These are phyloP conservation scores for Hemicrepidius hirtus DNA, from an alignment of 2,888 invertebrate genomes.

Conservation along the genomic window DNA sequence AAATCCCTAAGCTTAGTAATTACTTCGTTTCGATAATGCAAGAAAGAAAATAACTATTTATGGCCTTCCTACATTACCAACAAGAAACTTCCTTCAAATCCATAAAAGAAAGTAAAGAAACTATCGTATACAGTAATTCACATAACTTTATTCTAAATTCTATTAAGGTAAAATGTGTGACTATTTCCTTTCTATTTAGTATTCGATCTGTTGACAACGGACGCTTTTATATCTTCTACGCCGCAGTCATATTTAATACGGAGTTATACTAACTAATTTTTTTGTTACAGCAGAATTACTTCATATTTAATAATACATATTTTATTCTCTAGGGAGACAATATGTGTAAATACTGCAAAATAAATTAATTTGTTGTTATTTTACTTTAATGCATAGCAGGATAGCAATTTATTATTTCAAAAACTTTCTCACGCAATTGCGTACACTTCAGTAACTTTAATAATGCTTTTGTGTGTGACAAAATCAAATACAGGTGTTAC, in stretches of 20 bases:
- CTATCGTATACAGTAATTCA: background rate
- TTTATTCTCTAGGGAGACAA: slow-evolving; percentile 18
- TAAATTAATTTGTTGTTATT: background rate
- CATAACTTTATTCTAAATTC: background rate
- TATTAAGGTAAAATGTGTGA: background rate
- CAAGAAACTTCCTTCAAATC: background rate
- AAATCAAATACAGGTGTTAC: too few relatives aligned
- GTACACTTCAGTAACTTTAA: background rate
- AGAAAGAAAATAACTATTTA: too few relatives aligned
- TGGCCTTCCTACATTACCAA: too few relatives aligned
- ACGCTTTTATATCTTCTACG: slow-evolving; percentile 17
- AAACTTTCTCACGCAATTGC: background rate
- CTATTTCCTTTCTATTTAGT: slow-evolving; percentile 10
- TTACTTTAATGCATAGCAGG: background rate
- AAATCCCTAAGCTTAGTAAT: too few relatives aligned
- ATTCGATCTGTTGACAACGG: background rate
- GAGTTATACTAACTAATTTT: slow-evolving; percentile 15
- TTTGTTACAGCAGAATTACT: slow-evolving; percentile 18
- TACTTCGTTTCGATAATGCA: too few relatives aligned
- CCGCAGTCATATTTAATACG: background rate
- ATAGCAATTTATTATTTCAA: background rate
- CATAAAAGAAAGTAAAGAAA: background rate
- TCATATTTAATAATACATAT: background rate
- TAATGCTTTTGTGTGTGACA: too few relatives aligned
- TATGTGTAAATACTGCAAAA: background rate